phyloP scores from a whole-genome alignment of 2,888 invertebrate genomes.

The Leptopterna dolabrata region DNA sequence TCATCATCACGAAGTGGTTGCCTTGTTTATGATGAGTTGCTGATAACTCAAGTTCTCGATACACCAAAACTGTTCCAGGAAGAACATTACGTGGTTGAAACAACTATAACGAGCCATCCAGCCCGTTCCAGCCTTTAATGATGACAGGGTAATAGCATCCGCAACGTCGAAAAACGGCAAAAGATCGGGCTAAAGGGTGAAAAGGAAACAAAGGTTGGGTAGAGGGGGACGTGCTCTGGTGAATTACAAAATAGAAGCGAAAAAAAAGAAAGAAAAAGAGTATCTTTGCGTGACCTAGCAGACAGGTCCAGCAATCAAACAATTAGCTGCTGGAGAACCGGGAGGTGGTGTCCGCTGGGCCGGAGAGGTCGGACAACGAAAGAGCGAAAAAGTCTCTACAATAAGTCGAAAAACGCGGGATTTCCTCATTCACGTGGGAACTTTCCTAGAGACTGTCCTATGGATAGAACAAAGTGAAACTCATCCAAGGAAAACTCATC shows the following conservation, averaged over 20 bases:
- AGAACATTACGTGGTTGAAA: background rate
- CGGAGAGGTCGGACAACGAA: background rate
- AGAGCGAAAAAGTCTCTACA: background rate
- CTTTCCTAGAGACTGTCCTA: background rate
- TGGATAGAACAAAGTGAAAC: too few relatives aligned
- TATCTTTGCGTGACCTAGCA: constrained; percentile 23
- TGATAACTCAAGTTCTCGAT: background rate
- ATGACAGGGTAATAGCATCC: background rate
- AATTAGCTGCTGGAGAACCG: background rate
- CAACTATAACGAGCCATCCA: background rate
- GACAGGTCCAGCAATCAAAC: constrained; percentile 36
- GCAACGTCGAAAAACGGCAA: background rate
- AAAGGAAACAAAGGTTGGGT: background rate
- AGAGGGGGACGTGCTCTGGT: constrained; percentile 24
- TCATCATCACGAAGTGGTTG: background rate
- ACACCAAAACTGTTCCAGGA: background rate
- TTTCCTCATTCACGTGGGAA: background rate
- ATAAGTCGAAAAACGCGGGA: background rate
- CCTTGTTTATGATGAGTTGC: background rate
- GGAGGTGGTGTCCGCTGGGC: background rate
- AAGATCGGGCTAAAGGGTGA: background rate
- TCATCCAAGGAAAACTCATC: too few relatives aligned
- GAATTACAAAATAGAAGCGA: constrained; percentile 38
- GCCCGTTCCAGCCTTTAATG: background rate
- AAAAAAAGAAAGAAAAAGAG: background rate